Base-by-base conservation (phyloP, 2,113 vertebrate species). In the Gymnorhina tibicen region DNA sequence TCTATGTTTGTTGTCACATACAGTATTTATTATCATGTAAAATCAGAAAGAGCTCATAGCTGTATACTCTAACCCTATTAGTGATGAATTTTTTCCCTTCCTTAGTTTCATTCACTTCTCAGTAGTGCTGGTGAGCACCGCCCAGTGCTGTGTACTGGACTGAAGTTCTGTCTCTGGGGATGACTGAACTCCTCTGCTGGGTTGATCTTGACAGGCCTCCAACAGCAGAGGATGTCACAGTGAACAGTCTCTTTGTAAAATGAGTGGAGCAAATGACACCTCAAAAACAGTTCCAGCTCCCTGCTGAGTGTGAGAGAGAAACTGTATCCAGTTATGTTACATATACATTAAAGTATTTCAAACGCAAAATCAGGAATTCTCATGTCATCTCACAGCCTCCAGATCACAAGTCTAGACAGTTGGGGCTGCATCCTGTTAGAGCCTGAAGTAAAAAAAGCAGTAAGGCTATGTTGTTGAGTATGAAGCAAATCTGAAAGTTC, bases 231-330 rank as follows among this genome's bases (percentile, higher is more conserved):
- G 42, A 39, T 3, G 53, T 24, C 1, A 2, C 21, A 75, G 49
- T n/a, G 12, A 83, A 64, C 4, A 9, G 17, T 9, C 16, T 67
- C 33, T 76, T 83, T 64, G 44, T 20, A 20, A 77, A 80, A 60
- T 1, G 3, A 0, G 0, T 16, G 28, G 28, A 53, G 41, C 32
- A 81, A 59, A 23, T 2, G 9, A 50, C 18, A 6, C 28, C 33
- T 74, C 59, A 33, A 42, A 50, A 33, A 0, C 11, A 5, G 10
- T n/a, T 85, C 55, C 37, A 35, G 35, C 11, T 81, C 9, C 13
- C 19, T 50, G 4, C 19, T 32, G 52, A 20, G 10, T 1, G 3
- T 3, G 22, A 80, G 37, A 89, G 46, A 64, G 16, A 55, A 74
- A 72, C 22, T 20, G 18, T 70, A 72, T 55, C 39, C 42, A 60